phyloP scores from a whole-genome alignment of 2,888 invertebrate species.

The Pycnomerus fuliginosus region DNA sequence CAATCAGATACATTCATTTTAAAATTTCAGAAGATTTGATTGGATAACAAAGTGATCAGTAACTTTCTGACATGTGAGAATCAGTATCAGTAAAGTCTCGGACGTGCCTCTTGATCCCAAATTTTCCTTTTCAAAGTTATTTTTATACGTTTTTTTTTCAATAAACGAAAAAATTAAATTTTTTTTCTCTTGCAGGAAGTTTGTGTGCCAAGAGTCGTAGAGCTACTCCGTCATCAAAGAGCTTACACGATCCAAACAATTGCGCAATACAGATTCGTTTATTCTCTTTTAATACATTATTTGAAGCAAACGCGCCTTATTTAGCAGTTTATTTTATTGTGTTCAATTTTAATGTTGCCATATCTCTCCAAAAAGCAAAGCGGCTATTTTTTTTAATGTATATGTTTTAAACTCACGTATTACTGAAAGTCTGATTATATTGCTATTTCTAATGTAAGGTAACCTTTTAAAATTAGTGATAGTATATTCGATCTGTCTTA shows the following conservation, averaged over 20 bases:
- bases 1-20: no score
- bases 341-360: constrained; percentile 15
- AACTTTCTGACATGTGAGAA: no score
- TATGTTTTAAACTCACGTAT: constrained; percentile 17
- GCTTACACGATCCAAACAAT: constrained; percentile 86
- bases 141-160: constrained; percentile 4
- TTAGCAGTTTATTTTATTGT: constrained; percentile 48
- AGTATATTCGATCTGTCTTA: constrained; percentile 10
- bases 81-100: no score
- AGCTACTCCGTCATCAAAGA: constrained; percentile 80
- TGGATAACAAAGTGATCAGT: no score
- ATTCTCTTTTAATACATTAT: constrained; percentile 80
- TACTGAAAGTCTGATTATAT: constrained; percentile 22
- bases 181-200: constrained; percentile 64
- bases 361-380: constrained; percentile 10
- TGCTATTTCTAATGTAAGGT: no score
- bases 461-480: constrained; percentile 20
- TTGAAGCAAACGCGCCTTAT: constrained; percentile 85
- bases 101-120: not conserved
- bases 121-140: not conserved
- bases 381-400: constrained; percentile 4
- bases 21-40: no score
- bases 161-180: constrained; percentile 15
- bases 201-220: constrained; percentile 80
- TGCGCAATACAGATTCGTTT: constrained; percentile 87